Conservation (phyloP, 2,888 invertebrate genomes). For the Parochlus steinenii region DNA sequence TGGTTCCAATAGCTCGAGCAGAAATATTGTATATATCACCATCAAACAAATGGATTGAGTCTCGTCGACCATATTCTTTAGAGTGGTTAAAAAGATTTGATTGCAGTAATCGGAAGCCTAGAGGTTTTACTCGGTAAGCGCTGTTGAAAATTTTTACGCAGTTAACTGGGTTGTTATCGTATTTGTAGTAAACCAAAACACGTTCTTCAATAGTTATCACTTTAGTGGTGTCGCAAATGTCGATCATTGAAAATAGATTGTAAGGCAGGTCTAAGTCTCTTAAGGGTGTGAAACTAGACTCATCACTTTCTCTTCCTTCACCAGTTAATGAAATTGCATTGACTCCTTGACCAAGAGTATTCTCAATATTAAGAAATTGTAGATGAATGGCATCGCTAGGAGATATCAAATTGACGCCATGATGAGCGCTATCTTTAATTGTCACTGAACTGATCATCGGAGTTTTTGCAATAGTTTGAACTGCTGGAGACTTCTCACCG, state of each 20-base stretch:
- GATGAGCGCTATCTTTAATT: slow-evolving; percentile 68
- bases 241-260: slow-evolving; percentile 81
- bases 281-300: slow-evolving; percentile 77
- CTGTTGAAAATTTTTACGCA: slow-evolving; percentile 95
- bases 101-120: slow-evolving; percentile 79
- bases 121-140: slow-evolving; percentile 64
- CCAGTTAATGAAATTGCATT: slow-evolving; percentile 83
- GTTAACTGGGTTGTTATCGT: slow-evolving; percentile 89
- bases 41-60: slow-evolving; percentile 75
- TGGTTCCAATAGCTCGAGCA: slow-evolving; percentile 49
- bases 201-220: slow-evolving; percentile 79
- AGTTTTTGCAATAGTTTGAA: slow-evolving; percentile 78
- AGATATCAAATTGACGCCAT: slow-evolving; percentile 83
- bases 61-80: slow-evolving; percentile 59
- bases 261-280: slow-evolving; percentile 72
- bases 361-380: slow-evolving; percentile 53
- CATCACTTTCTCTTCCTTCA: slow-evolving; percentile 73
- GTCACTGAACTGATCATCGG: slow-evolving; percentile 68
- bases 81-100: slow-evolving; percentile 85
- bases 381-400: slow-evolving; percentile 69
- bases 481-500: slow-evolving; percentile 82
- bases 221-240: slow-evolving; percentile 92
- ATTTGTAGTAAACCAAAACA: slow-evolving; percentile 87
- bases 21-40: slow-evolving; percentile 84
- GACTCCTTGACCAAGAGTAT: slow-evolving; percentile 79